Base-by-base conservation (phyloP, 1,140 invertebrate species). In the Hycleus phaleratus region DNA sequence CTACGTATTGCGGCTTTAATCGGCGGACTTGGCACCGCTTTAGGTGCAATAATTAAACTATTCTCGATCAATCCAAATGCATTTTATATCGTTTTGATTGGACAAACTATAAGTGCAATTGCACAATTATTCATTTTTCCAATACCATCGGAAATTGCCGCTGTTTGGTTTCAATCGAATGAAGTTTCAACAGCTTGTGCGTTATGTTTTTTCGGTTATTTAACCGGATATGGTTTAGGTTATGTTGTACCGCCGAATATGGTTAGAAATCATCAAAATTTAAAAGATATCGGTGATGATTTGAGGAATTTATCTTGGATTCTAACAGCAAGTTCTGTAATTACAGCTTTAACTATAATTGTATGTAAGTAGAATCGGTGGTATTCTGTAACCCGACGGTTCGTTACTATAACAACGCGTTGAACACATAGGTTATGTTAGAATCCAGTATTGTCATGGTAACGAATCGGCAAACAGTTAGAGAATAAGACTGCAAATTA, bases 151-250 rank as follows among this genome's bases (percentile, higher is more conserved):
- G 77, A 82, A 44, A 67, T 92, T 26, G 85, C 88, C 3, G 85
- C 88, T 0, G 72, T 75, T 42, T 79, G 78, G 78, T 80, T 80
- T 59, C 72, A 68, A 18, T 60, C 74, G 4, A 61, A 78, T 77
- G 59, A 91, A 84, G 82, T 90, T 6, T 85, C 85, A 7, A 87
- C 85, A 3, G 89, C 89, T 2, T 88, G 85, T 59, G 82, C 88
- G 26, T 75, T 89, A 26, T 86, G 85, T n/a, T 81, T 91, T 5
- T 88, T 91, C 67, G 89, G 90, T 5, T 87, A 85, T 71, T 86
- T 90, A 74, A 77, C 89, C 25, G 77, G 77, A 4, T 54, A 73
- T 38, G 71, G 75, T 3, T 39, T 74, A 8, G 73, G 74, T 38
- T 79, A 77, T 59, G 60, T 78, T 6, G 24, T 77, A 2, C 72